A percentile compares a stretch with the other conserved stretches of the same genome.
phyloP scores from a whole-genome alignment of 2,888 invertebrate genomes.

The Sepiola atlantica region DNA sequence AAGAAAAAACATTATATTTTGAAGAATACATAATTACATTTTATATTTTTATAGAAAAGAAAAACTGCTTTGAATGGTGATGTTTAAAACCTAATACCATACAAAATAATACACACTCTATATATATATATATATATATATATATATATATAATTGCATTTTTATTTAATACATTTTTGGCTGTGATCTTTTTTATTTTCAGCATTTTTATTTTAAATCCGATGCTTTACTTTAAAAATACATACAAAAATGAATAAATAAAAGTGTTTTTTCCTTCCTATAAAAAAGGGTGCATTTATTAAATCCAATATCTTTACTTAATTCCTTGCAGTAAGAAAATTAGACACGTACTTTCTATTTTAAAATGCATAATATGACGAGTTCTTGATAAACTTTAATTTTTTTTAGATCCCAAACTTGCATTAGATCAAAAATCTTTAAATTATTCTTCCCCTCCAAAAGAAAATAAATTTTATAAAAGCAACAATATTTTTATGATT shows the following conservation, averaged over 20 bases:
- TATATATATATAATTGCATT: constrained; percentile 6
- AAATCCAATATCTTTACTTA: constrained; percentile 7
- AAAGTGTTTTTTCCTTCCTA: not conserved
- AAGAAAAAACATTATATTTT: not conserved
- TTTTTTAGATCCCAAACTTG: not conserved
- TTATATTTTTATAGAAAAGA: not conserved
- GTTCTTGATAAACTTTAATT: not conserved
- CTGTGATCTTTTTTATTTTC: not conserved
- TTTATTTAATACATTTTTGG: not conserved
- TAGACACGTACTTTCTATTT: constrained; percentile 9
- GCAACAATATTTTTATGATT: not conserved
- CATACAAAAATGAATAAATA: not conserved
- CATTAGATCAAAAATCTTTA: not conserved
- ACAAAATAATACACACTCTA: not conserved
- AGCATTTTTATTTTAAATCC: not conserved
- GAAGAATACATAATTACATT: constrained; percentile 14
- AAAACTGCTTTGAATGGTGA: constrained; percentile 32
- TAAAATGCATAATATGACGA: constrained; percentile 9
- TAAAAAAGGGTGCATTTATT: constrained; percentile 3
- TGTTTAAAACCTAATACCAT: not conserved
- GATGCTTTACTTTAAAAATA: not conserved
- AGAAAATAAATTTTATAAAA: not conserved
- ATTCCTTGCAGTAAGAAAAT: constrained; percentile 14
- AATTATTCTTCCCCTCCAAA: not conserved
- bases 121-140: not conserved